Evolutionary conservation across 2,797 vertebrate species (phyloP), one percentile per base, ranked within the genome.

Genomic region (Pempheris klunzingeri): DNA sequence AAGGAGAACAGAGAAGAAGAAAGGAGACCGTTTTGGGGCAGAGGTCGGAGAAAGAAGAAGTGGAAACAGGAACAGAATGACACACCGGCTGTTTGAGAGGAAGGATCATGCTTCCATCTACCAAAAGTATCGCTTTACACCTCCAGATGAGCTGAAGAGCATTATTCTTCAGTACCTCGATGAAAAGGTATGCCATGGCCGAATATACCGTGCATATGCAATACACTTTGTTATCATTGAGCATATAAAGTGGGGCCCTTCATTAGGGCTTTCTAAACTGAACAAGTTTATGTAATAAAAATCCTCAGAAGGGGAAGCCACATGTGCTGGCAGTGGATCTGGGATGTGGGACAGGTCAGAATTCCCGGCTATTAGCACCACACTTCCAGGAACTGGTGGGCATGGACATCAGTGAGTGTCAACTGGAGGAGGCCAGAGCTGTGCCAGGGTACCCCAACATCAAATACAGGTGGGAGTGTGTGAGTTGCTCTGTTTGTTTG

Each of bases 291-390:
- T 46, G 17, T 36, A n/a, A 12, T 20, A 32, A 20, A 60, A n/a
- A 18, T 74, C 57, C 32, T 34, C 71, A 95, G 94, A 93, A 93
- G 59, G 90, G 86, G 49, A 76, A 71, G 50, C 87, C 91, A 11
- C 84, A 91, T 77, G 76, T 80, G 53, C 78, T 96, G 43, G 93
- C 94, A 0, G 92, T 96, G 66, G 95, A 95, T 84, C 66, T 95
- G 64, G 95, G 95, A 20, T 95, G 95, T 78, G 95, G 95, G 18
- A 94, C 94, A 0, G 95, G 95, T 44, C 93, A 95, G 78, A 92
- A 90, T 57, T 82, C 93, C 28, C 86, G 87, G 5, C 32, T 91
- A 0, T 46, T 95, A 32, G 92, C 94, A 2, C 88, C 90, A 1
- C 61, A 92, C 79, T 95, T 95, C 72, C 79, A 92, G 62, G 66